phyloP scores from a whole-genome alignment of 2,888 invertebrate genomes.

The Sepioteuthis lessoniana region DNA sequence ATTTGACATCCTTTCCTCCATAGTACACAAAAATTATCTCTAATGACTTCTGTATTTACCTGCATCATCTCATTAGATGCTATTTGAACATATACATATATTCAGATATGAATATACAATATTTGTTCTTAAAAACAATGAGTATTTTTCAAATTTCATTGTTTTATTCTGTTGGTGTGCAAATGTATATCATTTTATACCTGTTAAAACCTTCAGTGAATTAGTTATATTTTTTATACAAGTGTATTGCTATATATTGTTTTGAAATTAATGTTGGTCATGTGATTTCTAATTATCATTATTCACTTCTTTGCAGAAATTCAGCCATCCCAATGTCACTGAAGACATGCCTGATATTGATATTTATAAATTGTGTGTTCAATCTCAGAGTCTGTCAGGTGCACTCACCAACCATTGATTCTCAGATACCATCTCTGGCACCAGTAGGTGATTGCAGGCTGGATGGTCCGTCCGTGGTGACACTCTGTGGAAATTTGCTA shows the following conservation, averaged over 20 bases:
- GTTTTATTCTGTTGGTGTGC: too few species aligned
- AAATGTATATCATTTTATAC: neutral
- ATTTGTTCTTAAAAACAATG: too few species aligned
- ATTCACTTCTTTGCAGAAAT: neutral
- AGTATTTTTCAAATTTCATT: too few species aligned
- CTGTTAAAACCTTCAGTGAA: neutral
- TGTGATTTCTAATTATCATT: neutral
- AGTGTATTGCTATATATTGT: neutral
- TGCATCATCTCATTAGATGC: too few species aligned
- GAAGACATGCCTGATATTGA: conserved; percentile 1
- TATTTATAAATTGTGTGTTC: neutral
- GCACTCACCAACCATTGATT: neutral
- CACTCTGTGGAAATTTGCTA: neutral
- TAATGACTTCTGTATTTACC: too few species aligned
- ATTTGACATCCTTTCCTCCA: too few species aligned
- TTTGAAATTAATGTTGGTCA: neutral
- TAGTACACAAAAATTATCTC: too few species aligned
- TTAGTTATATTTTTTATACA: neutral
- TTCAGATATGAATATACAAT: too few species aligned
- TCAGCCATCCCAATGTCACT: neutral
- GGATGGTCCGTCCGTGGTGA: neutral
- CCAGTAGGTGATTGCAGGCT: neutral
- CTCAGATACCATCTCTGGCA: neutral
- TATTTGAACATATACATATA: too few species aligned
- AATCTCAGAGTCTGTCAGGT: neutral